phyloP scores from a whole-genome alignment of 2,888 invertebrate species.

The Eudasyphora cyanicolor region DNA sequence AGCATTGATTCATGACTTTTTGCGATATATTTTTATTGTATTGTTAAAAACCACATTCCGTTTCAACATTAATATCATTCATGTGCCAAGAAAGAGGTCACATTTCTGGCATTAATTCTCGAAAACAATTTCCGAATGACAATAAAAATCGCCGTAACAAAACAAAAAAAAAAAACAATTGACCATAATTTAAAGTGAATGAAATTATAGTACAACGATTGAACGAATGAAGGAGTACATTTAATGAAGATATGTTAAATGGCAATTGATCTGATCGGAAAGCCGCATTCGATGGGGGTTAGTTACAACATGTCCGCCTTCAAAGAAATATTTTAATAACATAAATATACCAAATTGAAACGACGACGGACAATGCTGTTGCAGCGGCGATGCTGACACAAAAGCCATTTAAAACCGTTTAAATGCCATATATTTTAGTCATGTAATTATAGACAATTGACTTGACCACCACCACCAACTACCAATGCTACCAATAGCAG shows the following conservation, averaged over 20 bases:
- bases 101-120: background rate
- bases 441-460: slow-evolving; percentile 60
- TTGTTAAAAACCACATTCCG: no score
- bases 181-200: background rate
- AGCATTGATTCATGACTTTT: no score
- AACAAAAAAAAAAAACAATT: slow-evolving; percentile 8
- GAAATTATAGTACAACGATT: slow-evolving; percentile 21
- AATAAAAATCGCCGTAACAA: background rate
- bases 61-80: background rate
- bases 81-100: background rate
- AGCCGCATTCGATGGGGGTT: background rate
- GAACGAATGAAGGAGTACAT: no score
- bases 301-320: slow-evolving; percentile 44
- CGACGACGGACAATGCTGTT: background rate
- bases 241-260: slow-evolving; percentile 26
- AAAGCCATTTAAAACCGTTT: slow-evolving; percentile 51
- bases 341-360: slow-evolving; percentile 38
- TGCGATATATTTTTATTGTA: no score
- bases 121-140: background rate
- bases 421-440: slow-evolving; percentile 50
- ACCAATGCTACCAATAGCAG: background rate
- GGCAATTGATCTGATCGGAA: background rate
- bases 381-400: background rate
- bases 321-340: slow-evolving; percentile 45
- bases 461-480: slow-evolving; percentile 50